A percentile compares a stretch with the other conserved stretches of the same genome.
Evolutionary conservation across 2,797 vertebrate species (phyloP).

Genomic region (Anguilla megastoma): DNA sequence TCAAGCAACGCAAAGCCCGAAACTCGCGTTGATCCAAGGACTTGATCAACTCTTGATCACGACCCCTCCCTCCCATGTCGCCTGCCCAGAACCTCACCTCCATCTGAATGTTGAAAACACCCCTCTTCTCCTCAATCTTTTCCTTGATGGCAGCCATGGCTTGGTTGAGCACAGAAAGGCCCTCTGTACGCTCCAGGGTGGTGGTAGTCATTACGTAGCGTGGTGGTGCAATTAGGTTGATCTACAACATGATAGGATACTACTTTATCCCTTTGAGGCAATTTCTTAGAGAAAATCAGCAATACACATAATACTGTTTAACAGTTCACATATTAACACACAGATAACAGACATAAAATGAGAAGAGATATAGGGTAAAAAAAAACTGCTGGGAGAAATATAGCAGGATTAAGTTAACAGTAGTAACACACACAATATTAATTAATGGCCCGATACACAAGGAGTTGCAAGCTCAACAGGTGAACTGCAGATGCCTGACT

Average conservation of each 20-base stretch:
- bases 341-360: no score
- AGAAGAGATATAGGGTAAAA: no score
- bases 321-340: no score
- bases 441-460: not conserved
- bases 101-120: conserved; percentile 98
- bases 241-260: conserved; percentile 65
- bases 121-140: conserved; percentile 97
- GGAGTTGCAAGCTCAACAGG: not conserved
- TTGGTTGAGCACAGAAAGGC: conserved; percentile 94
- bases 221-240: conserved; percentile 96
- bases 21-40: not conserved
- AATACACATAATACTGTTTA: no score
- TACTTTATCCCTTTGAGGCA: not conserved
- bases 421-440: no score
- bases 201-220: conserved; percentile 99
- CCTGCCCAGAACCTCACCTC: conserved; percentile 73
- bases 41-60: not conserved
- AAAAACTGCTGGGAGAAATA: no score
- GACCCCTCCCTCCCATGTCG: not conserved
- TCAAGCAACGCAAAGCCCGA: not conserved
- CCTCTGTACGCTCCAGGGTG: conserved; percentile 96
- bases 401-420: no score
- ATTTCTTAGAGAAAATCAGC: no score
- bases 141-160: conserved; percentile 99
- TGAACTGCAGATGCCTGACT: not conserved